These are phyloP conservation scores for Dysmachus trigonus DNA, from an alignment of 2,888 invertebrate genomes.

Conservation along the genomic window DNA sequence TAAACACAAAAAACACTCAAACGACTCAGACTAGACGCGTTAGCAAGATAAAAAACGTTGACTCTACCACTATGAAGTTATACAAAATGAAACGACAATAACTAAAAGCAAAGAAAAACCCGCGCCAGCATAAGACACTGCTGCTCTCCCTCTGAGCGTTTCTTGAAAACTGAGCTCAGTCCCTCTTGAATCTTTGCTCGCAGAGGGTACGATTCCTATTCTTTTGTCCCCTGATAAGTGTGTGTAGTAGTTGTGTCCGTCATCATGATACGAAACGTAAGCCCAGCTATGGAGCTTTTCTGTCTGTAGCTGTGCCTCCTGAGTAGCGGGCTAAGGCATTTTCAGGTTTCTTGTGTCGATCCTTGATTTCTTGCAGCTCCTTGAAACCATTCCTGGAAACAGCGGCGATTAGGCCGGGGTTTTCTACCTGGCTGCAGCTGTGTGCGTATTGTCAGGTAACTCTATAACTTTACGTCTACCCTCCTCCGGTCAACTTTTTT, in stretches of 20 bases:
- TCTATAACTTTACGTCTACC: neutral
- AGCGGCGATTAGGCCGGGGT: neutral
- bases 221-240: constrained; percentile 38
- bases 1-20: neutral
- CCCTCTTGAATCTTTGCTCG: constrained; percentile 23
- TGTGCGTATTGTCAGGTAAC: neutral
- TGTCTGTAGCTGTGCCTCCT: neutral
- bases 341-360: neutral
- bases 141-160: constrained; percentile 26
- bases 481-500: constrained; percentile 10
- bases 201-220: constrained; percentile 34
- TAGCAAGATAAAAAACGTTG: neutral
- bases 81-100: neutral
- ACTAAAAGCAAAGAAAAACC: neutral
- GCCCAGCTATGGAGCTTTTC: neutral
- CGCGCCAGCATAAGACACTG: neutral
- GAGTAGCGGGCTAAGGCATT: neutral
- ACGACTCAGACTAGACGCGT: neutral
- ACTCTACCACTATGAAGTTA: neutral
- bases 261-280: neutral
- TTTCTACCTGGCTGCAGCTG: neutral
- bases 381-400: neutral
- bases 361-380: constrained; percentile 5
- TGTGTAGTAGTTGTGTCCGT: constrained; percentile 23
- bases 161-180: constrained; percentile 30